Evolutionary conservation across 2,888 invertebrate species (phyloP).

Genomic region (Erebia aethiops): DNA sequence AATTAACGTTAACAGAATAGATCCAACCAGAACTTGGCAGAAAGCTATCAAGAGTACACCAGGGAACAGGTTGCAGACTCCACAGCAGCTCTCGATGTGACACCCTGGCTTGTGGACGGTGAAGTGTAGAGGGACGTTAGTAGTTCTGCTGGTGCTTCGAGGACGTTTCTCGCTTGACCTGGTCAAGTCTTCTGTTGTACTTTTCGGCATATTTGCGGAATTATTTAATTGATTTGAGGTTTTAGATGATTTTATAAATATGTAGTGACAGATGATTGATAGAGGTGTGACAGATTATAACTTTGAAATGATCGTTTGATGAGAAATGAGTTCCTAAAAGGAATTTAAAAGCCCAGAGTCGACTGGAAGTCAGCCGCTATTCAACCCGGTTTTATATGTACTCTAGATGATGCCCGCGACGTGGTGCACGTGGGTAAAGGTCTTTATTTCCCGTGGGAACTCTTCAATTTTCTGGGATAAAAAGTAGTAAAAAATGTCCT

Average conservation of each 20-base stretch:
- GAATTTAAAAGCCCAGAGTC: no score
- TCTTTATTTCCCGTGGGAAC: no score
- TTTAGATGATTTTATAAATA: neutral
- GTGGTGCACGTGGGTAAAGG: no score
- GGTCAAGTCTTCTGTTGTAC: slow-evolving; percentile 34
- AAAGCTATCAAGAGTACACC: slow-evolving; percentile 73
- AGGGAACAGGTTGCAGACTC: slow-evolving; percentile 74
- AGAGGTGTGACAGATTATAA: neutral
- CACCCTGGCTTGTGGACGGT: slow-evolving; percentile 67
- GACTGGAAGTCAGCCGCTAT: no score
- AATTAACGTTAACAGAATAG: slow-evolving; percentile 65
- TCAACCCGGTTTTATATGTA: no score
- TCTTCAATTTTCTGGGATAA: no score
- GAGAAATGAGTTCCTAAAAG: neutral
- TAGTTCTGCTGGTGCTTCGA: slow-evolving; percentile 53
- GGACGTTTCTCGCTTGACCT: slow-evolving; percentile 50
- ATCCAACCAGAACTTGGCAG: slow-evolving; percentile 66
- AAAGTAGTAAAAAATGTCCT: no score
- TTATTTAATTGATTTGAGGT: neutral
- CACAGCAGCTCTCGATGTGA: slow-evolving; percentile 76
- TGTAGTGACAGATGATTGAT: neutral
- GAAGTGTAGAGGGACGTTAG: slow-evolving; percentile 78
- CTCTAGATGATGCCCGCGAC: no score
- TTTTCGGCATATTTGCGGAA: slow-evolving; percentile 36
- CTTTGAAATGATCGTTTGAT: neutral